A percentile compares a stretch with the other conserved stretches of the same genome.
These are phyloP conservation scores for Tautogolabrus adspersus DNA, from an alignment of 2,113 vertebrate genomes.

Conservation along the genomic window DNA sequence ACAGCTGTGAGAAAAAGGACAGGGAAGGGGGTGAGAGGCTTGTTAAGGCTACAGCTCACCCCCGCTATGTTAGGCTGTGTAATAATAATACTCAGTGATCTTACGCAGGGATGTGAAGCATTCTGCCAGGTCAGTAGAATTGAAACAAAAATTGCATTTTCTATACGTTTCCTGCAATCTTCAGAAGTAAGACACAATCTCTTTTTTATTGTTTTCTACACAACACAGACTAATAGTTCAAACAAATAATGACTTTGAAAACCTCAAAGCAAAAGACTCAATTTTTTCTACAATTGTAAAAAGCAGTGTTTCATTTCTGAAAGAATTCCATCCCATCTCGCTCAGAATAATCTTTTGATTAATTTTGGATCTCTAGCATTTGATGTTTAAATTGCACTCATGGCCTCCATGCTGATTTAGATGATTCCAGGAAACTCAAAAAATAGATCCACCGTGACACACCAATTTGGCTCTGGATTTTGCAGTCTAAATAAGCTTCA, in stretches of 20 bases:
- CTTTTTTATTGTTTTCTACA: neutral
- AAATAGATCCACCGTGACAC: slow-evolving; percentile 63
- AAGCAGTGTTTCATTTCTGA: slow-evolving; percentile 19
- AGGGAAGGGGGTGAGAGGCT: too few relatives aligned
- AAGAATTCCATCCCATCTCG: slow-evolving; percentile 13
- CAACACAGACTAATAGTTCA: neutral
- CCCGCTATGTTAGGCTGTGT: too few relatives aligned
- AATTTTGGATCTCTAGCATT: slow-evolving; percentile 35
- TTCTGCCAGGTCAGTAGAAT: slow-evolving; percentile 55
- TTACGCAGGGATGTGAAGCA: slow-evolving; percentile 53
- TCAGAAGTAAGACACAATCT: neutral
- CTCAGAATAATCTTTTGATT: slow-evolving; percentile 36
- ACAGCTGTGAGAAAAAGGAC: too few relatives aligned
- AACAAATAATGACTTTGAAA: slow-evolving; percentile 10
- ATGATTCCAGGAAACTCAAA: slow-evolving; percentile 57
- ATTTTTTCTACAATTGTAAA: slow-evolving; percentile 22
- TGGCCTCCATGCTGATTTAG: slow-evolving; percentile 16
- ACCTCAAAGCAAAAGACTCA: slow-evolving; percentile 17
- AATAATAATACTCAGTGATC: slow-evolving; percentile 39
- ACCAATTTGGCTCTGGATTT: slow-evolving; percentile 62
- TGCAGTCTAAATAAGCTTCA: slow-evolving; percentile 58
- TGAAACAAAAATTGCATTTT: slow-evolving; percentile 11
- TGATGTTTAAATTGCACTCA: slow-evolving; percentile 60
- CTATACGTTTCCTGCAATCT: slow-evolving; percentile 29
- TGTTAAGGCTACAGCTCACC: too few relatives aligned